Evolutionary conservation across 1,140 invertebrate genomes (phyloP).

Genomic region (Mesaphorura yosii): DNA sequence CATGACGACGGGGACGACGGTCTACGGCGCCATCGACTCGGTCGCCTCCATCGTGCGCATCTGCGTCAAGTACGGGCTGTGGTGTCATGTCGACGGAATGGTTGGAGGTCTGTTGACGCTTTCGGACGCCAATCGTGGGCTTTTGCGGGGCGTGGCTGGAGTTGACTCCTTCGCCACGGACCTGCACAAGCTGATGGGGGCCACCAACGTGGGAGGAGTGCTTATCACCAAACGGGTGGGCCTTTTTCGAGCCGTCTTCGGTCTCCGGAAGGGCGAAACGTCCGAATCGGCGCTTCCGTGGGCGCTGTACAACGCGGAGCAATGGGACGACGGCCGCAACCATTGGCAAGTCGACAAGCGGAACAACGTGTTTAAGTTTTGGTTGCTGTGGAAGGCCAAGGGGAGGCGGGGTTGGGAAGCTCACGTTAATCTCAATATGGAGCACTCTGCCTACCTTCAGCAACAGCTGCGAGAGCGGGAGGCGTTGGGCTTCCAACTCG

Average conservation of each 20-base stretch:
- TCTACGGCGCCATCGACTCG: constrained; percentile 11
- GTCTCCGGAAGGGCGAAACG: background rate
- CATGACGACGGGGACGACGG: constrained; percentile 9
- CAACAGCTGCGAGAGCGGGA: background rate
- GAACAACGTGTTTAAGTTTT: constrained; percentile 9
- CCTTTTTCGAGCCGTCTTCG: background rate
- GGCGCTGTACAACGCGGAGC: background rate
- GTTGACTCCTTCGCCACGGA: constrained; percentile 2
- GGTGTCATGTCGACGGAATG: constrained; percentile 8
- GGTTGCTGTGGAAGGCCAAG: constrained; percentile 8
- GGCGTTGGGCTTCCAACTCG: background rate
- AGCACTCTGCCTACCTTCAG: background rate
- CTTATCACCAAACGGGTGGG: background rate
- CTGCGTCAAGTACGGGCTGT: constrained; percentile 2
- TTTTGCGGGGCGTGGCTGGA: background rate
- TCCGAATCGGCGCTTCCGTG: background rate
- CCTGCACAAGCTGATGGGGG: constrained; percentile 3
- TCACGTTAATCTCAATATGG: background rate
- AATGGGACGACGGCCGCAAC: background rate
- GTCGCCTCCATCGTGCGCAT: constrained; percentile 1
- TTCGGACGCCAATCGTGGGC: background rate
- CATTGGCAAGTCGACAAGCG: constrained; percentile 3
- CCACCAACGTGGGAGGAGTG: background rate
- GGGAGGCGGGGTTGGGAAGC: background rate
- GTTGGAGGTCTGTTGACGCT: background rate